Evolutionary conservation across 2,113 vertebrate genomes (phyloP), one percentile per base, ranked within the genome.

Genomic region (Willisornis vidua): DNA sequence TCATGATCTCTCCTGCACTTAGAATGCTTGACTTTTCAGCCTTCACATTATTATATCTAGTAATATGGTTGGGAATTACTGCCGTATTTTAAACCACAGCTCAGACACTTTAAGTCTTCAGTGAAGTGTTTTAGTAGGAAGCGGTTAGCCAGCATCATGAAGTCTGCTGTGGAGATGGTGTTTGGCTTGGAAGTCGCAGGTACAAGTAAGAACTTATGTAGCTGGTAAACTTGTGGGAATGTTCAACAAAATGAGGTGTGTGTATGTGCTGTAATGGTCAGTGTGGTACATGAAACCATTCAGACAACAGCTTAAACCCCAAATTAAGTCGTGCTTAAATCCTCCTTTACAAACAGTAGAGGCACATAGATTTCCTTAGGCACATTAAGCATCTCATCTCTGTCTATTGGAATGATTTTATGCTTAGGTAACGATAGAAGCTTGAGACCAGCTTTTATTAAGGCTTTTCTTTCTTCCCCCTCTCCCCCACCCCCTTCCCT

Each of bases 231-330:
- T 54, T 72, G 24, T 65, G n/a, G 12, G 25, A 77, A 33, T 20
- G 3, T 37, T 73, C 22, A 52, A 80, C 41, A 46, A 39, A 67
- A 45, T 26, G 46, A 72, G 8, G 4, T 14, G 28, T 0, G 0
- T 29, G 13, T 23, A 28, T 52, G 29, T 65, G 29, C 24, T 90
- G 13, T 78, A 28, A 85, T 80, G 16, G 62, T 82, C 29, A 37
- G 10, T 10, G 14, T 45, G n/a, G 25, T 62, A 24, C 9, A 7
- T 2, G 8, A 37, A 46, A 35, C 73, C 37, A 24, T n/a, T 51
- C 29, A n/a, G n/a, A 17, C 14, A 66, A n/a, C 8, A 66, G 31
- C 8, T 65, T 48, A 90, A 62, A 4, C 5, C 16, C 8, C 26
- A 39, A 14, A 61, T 76, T 61, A 85, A 61, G 45, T 79, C 3